Percentiles rank a stretch among this genome's conserved stretches.
phyloP scores from a whole-genome alignment of 2,888 invertebrate genomes.

The Ochropleura leucogaster region DNA sequence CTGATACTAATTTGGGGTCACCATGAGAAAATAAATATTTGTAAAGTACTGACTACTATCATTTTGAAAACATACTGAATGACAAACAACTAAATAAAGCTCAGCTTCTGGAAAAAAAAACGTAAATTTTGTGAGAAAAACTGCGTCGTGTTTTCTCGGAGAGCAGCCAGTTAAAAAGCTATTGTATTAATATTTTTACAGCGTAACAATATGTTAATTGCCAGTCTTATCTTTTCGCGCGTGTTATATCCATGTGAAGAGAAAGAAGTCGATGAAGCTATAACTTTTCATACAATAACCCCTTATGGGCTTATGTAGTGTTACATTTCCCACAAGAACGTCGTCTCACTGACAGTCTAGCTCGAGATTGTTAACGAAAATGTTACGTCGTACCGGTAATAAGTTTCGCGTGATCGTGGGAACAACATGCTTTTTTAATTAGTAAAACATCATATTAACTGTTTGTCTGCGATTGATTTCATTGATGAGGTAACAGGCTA shows the following conservation, averaged over 20 bases:
- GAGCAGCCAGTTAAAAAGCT: constrained; percentile 1
- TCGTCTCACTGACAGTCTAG: constrained; percentile 44
- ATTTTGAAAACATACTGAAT: constrained; percentile 7
- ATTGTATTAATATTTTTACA: constrained; percentile 34
- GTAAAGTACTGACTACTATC: neutral
- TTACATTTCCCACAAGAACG: constrained; percentile 64
- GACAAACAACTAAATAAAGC: neutral
- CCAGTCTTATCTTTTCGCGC: constrained; percentile 24
- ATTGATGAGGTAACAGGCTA: constrained; percentile 3
- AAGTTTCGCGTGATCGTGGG: constrained; percentile 58
- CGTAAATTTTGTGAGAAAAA: constrained; percentile 1
- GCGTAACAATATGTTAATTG: constrained; percentile 40
- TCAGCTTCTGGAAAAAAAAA: neutral
- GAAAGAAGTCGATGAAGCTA: constrained; percentile 49
- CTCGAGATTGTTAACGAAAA: constrained; percentile 54
- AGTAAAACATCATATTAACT: constrained; percentile 26
- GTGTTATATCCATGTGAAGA: constrained; percentile 44
- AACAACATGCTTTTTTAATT: constrained; percentile 42
- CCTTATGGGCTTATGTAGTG: constrained; percentile 52
- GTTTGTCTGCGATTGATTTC: constrained; percentile 20
- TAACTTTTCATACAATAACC: constrained; percentile 57
- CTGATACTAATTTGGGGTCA: constrained; percentile 47
- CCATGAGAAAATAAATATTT: constrained; percentile 32
- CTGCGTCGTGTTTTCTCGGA: neutral
- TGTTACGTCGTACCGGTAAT: constrained; percentile 52